Evolutionary conservation across 2,888 invertebrate species (phyloP), one percentile per base, ranked within the genome.

Genomic region (Nebria salina): DNA sequence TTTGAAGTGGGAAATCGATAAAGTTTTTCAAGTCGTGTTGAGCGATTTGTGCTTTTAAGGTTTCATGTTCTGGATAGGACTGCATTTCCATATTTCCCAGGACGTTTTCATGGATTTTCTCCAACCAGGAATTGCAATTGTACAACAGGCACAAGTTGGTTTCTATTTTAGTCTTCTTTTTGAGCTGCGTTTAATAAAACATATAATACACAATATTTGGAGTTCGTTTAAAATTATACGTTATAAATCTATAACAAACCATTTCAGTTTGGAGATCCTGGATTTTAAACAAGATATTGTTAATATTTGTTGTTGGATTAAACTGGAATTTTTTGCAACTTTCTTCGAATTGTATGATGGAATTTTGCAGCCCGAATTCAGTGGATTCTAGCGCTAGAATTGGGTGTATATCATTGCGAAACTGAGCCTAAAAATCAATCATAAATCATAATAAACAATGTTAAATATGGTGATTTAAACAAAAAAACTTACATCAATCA

Each of bases 401-500:
- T 15, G 26, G 68, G n/a, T 73, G 11, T 6, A 73, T 42, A 41
- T 26, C 26, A 42, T 73, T 41, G 7, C 4, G 9, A 73, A 42
- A 42, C 42, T 73, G 41, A 42, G n/a, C 13, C 41, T 73, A 9
- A 72, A 26, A 72, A 1, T 9, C 5, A 20, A 20, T 20, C 20
- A 20, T 20, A 20, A 20, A 20, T 20, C 20, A 20, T 20, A 20
- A 76, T 70, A 34, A 15, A 78, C n/a, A 73, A n/a, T 74, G 20
- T 54, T 66, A 41, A 66, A 73, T 25, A 73, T 54, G 2, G 20
- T 11, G n/a, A 65, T 72, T 72, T 20, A 20, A 72, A 70, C n/a
- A 77, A 43, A 25, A 15, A 15, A 64, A 74, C 79, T 66, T 79
- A 75, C 78, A 65, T 79, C 54, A 26, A 79, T 75, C 70, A 79